Conservation (phyloP, 2,113 vertebrate species). For the Spheniscus mendiculus region DNA sequence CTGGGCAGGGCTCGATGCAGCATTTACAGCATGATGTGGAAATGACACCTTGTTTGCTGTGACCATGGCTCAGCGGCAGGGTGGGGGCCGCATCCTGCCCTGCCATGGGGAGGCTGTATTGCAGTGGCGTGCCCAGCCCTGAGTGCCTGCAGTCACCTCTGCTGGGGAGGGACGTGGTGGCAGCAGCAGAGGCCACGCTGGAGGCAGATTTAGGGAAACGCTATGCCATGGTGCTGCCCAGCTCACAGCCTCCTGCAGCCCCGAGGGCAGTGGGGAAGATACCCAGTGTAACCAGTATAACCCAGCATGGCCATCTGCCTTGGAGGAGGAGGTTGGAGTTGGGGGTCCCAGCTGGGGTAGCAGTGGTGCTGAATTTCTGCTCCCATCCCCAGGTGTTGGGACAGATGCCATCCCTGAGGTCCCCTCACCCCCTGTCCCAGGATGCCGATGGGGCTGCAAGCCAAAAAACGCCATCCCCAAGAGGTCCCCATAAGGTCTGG, state of each 20-base stretch:
- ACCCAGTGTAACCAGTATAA: background rate
- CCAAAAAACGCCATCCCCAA: background rate
- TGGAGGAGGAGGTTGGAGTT: background rate
- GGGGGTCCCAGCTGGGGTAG: background rate
- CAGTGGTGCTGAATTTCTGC: background rate
- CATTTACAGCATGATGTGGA: background rate
- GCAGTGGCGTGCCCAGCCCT: background rate
- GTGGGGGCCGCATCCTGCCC: background rate
- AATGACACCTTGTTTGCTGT: accelerated
- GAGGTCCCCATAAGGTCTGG: background rate
- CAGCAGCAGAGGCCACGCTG: background rate
- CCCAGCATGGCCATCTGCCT: background rate
- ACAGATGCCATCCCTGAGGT: background rate
- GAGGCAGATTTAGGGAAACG: background rate
- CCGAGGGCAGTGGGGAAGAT: accelerated
- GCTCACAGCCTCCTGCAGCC: background rate
- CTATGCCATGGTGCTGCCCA: background rate
- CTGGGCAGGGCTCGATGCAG: background rate
- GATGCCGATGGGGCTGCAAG: background rate
- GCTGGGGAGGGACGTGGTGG: background rate
- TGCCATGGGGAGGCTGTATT: background rate
- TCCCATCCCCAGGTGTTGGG: background rate
- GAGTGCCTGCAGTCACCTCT: background rate
- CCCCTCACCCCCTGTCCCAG: accelerated
- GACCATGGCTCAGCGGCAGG: accelerated